Evolutionary conservation across 2,888 invertebrate species (phyloP).

Genomic region (Julus scanicus): DNA sequence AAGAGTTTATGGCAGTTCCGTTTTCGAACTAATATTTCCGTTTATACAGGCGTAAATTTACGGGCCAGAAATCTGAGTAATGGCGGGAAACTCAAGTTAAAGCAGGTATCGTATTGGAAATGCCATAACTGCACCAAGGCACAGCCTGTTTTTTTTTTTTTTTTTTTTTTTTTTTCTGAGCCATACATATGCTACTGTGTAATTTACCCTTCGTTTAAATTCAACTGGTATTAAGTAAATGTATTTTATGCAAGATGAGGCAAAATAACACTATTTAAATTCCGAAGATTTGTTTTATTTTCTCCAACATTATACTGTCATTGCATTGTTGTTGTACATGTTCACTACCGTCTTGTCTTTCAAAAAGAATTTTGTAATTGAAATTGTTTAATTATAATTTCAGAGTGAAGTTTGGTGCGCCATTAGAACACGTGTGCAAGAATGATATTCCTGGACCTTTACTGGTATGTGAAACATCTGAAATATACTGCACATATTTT

Average conservation of each 20-base stretch:
- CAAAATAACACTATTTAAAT: too few relatives aligned
- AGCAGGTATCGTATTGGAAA: too few relatives aligned
- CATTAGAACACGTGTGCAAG: slow-evolving; percentile 92
- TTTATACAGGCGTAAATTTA: not conserved
- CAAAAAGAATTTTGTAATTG: not conserved
- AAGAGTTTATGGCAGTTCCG: too few relatives aligned
- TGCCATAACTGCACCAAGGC: too few relatives aligned
- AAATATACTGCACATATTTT: not conserved
- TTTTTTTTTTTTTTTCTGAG: too few relatives aligned
- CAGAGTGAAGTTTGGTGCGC: slow-evolving; percentile 91
- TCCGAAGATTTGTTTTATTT: not conserved
- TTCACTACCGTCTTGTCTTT: not conserved
- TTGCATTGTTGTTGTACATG: not conserved
- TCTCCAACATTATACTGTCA: not conserved
- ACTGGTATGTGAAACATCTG: slow-evolving; percentile 75
- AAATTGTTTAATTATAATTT: slow-evolving; percentile 61
- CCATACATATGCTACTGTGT: too few relatives aligned
- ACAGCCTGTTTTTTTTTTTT: too few relatives aligned
- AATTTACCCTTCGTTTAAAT: too few relatives aligned
- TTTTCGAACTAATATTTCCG: too few relatives aligned
- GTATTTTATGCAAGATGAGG: too few relatives aligned
- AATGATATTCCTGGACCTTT: slow-evolving; percentile 94
- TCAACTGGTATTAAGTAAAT: too few relatives aligned
- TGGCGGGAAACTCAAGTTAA: too few relatives aligned
- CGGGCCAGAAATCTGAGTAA: not conserved